Conservation (phyloP, 2,888 invertebrate genomes). For the Ferdinandea cuprea region DNA sequence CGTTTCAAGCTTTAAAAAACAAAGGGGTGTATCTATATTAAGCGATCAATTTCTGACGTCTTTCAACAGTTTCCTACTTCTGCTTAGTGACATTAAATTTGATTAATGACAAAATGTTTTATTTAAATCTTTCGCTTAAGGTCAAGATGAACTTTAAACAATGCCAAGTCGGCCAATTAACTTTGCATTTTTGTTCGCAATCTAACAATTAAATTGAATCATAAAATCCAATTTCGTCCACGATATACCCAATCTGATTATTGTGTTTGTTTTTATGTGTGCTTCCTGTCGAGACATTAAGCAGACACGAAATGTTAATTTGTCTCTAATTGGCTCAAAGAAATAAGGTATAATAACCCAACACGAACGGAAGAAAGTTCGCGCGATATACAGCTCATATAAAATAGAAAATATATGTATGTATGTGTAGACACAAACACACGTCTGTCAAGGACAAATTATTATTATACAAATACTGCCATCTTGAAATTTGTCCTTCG, state of each 20-base stretch:
- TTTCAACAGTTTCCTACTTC: not conserved
- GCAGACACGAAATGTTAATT: slow-evolving; percentile 69
- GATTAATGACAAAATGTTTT: not conserved
- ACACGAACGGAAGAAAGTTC: slow-evolving; percentile 62
- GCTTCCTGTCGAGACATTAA: slow-evolving; percentile 61
- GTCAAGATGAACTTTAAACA: slow-evolving; percentile 6
- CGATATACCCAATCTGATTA: slow-evolving; percentile 17
- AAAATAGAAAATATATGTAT: slow-evolving; percentile 1
- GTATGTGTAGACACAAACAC: not conserved
- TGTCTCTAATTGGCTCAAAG: slow-evolving; percentile 61
- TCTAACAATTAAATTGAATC: slow-evolving; percentile 51
- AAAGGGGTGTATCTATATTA: too few relatives aligned
- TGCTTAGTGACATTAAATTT: not conserved
- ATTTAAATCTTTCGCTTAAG: not conserved
- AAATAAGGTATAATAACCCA: slow-evolving; percentile 63
- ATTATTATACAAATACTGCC: not conserved
- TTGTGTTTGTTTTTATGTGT: slow-evolving; percentile 13
- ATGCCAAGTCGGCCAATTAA: slow-evolving; percentile 15
- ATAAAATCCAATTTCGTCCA: slow-evolving; percentile 39
- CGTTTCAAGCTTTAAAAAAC: too few relatives aligned
- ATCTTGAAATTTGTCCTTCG: slow-evolving; percentile 45
- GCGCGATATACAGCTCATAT: not conserved
- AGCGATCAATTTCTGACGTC: not conserved
- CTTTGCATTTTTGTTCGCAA: not conserved
- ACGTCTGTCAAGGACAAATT: slow-evolving; percentile 49